These are phyloP conservation scores for Popillia japonica DNA, from an alignment of 1,140 invertebrate genomes.

Conservation along the genomic window DNA sequence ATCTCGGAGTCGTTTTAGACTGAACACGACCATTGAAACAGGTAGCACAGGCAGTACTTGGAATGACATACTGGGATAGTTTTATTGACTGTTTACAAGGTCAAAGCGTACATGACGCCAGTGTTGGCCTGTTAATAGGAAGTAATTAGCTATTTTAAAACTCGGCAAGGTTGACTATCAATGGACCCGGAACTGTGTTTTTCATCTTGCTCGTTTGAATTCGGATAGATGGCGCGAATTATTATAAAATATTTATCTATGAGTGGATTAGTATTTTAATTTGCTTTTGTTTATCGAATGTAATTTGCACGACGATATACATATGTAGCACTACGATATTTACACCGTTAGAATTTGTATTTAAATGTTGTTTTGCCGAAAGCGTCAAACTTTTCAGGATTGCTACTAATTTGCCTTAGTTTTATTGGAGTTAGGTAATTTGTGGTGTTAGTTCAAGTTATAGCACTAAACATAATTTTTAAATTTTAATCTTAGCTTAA, in stretches of 20 bases:
- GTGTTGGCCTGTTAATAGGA: constrained; percentile 56
- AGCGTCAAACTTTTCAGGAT: too few relatives aligned
- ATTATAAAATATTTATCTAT: background rate
- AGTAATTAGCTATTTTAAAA: constrained; percentile 57
- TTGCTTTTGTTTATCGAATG: too few relatives aligned
- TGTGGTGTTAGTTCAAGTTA: too few relatives aligned
- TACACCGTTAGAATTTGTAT: too few relatives aligned
- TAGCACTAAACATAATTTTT: too few relatives aligned
- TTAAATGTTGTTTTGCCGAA: too few relatives aligned
- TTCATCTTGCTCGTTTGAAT: constrained; percentile 1
- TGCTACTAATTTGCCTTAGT: too few relatives aligned
- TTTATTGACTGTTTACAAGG: constrained; percentile 56
- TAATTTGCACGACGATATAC: too few relatives aligned
- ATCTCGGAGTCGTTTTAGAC: constrained; percentile 37
- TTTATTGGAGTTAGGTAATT: too few relatives aligned
- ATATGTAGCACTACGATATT: too few relatives aligned
- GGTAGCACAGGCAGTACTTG: constrained; percentile 45
- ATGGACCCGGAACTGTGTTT: constrained; percentile 49
- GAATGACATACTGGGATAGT: constrained; percentile 52
- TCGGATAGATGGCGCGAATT: background rate
- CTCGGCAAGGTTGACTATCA: constrained; percentile 52
- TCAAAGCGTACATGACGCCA: constrained; percentile 56
- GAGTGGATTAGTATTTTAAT: too few relatives aligned
- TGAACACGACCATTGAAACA: constrained; percentile 42
- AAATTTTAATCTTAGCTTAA: too few relatives aligned